Evolutionary conservation across 1,140 invertebrate species (phyloP).

Genomic region (Polypedilum pembai): DNA sequence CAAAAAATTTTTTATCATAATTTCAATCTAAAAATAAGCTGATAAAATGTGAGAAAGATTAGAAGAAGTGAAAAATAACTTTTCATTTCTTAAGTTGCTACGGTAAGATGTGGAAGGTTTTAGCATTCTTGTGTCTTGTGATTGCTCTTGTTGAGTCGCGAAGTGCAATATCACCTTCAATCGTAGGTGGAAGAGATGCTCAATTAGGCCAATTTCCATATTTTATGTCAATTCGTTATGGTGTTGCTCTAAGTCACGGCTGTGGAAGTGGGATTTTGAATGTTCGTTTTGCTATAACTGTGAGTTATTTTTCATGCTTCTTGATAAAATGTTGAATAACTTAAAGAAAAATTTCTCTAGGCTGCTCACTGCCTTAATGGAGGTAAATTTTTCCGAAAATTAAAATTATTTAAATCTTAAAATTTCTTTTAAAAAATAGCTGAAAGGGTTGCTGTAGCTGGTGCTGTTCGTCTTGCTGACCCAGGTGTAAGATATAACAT

Average conservation of each 20-base stretch:
- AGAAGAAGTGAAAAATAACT: background rate
- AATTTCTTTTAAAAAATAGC: too few relatives aligned
- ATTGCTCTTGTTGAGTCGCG: background rate
- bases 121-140: background rate
- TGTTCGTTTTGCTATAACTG: background rate
- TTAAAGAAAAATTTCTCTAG: background rate
- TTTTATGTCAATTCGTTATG: background rate
- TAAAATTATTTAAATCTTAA: too few relatives aligned
- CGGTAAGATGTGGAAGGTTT: background rate
- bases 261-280: conserved; percentile 16
- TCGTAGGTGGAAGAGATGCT: background rate
- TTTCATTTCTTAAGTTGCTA: background rate
- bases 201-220: background rate
- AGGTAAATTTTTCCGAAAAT: background rate
- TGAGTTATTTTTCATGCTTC: background rate
- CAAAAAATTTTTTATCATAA: background rate
- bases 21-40: background rate
- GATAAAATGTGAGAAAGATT: background rate
- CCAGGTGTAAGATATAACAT: background rate
- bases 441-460: background rate
- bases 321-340: background rate
- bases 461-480: background rate
- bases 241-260: background rate
- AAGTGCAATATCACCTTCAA: background rate
- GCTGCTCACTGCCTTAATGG: conserved; percentile 1